phyloP scores from a whole-genome alignment of 2,888 invertebrate species.

The Saturnia pavonia region DNA sequence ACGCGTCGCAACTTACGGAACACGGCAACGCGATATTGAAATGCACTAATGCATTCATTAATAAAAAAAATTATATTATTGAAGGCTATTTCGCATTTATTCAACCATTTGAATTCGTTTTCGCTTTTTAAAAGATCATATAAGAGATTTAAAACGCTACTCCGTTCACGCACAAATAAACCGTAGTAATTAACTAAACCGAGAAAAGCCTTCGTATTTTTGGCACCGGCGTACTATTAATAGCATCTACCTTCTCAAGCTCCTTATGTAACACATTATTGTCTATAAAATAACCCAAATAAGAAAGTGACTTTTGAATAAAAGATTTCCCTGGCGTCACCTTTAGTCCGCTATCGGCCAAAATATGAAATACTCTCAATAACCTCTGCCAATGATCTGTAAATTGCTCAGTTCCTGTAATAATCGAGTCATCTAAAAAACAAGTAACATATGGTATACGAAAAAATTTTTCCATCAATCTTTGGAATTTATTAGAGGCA shows the following conservation, averaged over 20 bases:
- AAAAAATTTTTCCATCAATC: constrained; percentile 4
- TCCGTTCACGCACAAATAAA: constrained; percentile 19
- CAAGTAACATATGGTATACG: constrained; percentile 17
- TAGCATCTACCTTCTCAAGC: no score
- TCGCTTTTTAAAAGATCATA: no score
- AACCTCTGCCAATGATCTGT: constrained; percentile 16
- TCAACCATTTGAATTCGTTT: no score
- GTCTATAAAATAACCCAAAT: no score
- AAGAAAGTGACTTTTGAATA: no score
- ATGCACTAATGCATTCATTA: not conserved
- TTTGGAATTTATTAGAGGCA: not conserved
- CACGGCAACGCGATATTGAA: no score
- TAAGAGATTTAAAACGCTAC: no score
- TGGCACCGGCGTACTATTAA: constrained; percentile 15
- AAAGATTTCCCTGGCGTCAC: no score
- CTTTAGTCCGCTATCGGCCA: no score
- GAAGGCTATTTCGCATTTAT: constrained; percentile 18
- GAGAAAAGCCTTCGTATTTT: constrained; percentile 17
- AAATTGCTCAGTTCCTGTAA: constrained; percentile 7
- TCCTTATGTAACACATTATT: constrained; percentile 15
- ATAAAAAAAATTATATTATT: not conserved
- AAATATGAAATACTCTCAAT: constrained; percentile 9
- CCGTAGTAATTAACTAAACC: constrained; percentile 22
- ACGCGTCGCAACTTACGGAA: no score
- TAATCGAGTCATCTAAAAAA: constrained; percentile 19